These are phyloP conservation scores for Lydus trimaculatus DNA, from an alignment of 2,888 invertebrate genomes.

Conservation along the genomic window DNA sequence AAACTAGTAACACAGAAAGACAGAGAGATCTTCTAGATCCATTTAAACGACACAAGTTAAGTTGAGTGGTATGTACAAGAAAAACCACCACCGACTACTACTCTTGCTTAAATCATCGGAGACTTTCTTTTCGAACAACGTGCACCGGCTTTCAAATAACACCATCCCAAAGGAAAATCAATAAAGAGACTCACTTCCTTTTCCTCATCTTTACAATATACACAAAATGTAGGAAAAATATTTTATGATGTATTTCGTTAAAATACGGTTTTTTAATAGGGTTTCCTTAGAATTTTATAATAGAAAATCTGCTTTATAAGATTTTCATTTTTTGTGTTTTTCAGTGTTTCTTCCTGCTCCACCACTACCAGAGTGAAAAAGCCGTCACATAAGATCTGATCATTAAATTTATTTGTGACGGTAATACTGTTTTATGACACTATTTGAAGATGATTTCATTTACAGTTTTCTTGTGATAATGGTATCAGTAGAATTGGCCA, in stretches of 20 bases:
- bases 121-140: constrained; percentile 15
- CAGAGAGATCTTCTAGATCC: not conserved
- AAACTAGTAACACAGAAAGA: not conserved
- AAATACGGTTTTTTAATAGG: not conserved
- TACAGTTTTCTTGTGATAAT: constrained; percentile 3
- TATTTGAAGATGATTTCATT: constrained; percentile 12
- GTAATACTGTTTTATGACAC: constrained; percentile 11
- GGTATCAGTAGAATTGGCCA: not conserved
- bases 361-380: not conserved
- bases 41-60: constrained; percentile 13
- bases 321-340: not conserved
- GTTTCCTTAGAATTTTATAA: not conserved
- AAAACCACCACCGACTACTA: not conserved
- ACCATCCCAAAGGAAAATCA: constrained; percentile 10
- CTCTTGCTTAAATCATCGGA: constrained; percentile 6
- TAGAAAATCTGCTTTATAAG: no score
- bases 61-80: constrained; percentile 9
- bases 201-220: not conserved
- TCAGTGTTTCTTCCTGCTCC: not conserved
- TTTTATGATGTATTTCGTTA: not conserved
- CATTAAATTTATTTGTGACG: constrained; percentile 10
- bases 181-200: not conserved
- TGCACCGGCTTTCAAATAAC: constrained; percentile 14
- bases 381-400: not conserved
- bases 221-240: not conserved